These are phyloP conservation scores for Cyprinodon tularosa DNA, from an alignment of 2,113 vertebrate species.

Conservation along the genomic window DNA sequence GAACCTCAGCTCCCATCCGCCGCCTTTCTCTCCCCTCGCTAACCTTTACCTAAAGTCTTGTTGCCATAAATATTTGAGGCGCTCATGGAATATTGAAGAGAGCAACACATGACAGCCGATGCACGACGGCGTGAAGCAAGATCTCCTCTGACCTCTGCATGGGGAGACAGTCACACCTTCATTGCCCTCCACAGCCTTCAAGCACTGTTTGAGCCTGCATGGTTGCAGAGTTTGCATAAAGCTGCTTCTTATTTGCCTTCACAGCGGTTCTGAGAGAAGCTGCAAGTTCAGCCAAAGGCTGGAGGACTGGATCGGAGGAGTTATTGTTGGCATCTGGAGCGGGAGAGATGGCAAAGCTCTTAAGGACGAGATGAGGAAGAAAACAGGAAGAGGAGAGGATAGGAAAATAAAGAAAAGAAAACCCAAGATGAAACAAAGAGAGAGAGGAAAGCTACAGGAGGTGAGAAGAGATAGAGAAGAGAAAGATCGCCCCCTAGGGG, in stretches of 20 bases:
- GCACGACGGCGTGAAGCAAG: conserved; percentile 22
- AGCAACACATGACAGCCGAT: conserved; percentile 56
- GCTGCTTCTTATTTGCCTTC: neutral
- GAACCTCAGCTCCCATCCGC: conserved; percentile 21
- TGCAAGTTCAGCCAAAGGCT: conserved; percentile 51
- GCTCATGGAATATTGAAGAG: conserved; percentile 70
- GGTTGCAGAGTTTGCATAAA: neutral
- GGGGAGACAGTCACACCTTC: neutral
- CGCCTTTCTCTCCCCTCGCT: conserved; percentile 18
- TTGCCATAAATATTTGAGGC: conserved; percentile 77
- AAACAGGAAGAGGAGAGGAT: neutral
- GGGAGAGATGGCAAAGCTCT: neutral
- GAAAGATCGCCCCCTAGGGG: conserved; percentile 69
- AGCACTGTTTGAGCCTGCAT: neutral
- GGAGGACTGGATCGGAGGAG: conserved; percentile 12
- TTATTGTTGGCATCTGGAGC: conserved; percentile 14
- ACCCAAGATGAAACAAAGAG: conserved; percentile 53
- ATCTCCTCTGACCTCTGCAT: neutral
- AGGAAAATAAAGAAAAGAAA: neutral
- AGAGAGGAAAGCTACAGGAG: neutral
- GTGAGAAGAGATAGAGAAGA: conserved; percentile 21
- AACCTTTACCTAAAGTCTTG: conserved; percentile 61
- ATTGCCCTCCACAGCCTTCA: neutral
- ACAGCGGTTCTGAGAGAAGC: conserved; percentile 6
- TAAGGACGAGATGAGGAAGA: neutral